Evolutionary conservation across 2,888 invertebrate species (phyloP), one percentile per base, ranked within the genome.

Genomic region (Drosophila nr. perissopoda): DNA sequence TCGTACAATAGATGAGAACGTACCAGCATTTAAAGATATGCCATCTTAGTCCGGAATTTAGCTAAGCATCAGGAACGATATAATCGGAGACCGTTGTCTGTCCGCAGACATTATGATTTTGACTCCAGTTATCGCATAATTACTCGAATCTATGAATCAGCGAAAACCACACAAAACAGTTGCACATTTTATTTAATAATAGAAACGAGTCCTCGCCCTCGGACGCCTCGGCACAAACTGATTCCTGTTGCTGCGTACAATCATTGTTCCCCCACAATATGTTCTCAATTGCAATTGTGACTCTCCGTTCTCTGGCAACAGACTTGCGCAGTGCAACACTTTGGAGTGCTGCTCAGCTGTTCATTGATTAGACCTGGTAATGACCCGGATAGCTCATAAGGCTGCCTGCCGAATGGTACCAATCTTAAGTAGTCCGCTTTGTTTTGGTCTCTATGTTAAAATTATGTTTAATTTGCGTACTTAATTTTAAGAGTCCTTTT

Each of bases 211-310:
- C 75, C 70, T 70, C 59, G 80, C 76, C 68, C 74, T 77, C 71
- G 69, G 61, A 69, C 66, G 82, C 71, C 78, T 79, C 65, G 58
- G 51, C 70, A 71, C 74, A 75, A 84, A 89, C 89, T 86, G 69
- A 87, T 84, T 85, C 75, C 84, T 81, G 89, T 86, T 87, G 87
- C 83, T 88, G 77, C 48, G 34, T 21, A 64, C 57, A 42, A 36
- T 51, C 56, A 25, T 31, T 16, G 40, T 11, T 62, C 29, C 18
- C 33, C 59, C 60, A 38, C 59, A 74, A 62, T 66, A 36, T 42
- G 25, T 36, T 52, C 40, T 40, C 61, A 46, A 51, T 49, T 34
- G 27, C 21, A 21, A 58, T 11, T 51, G 57, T 25, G 46, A 16
- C 51, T 58, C 46, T 46, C 46, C 40, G 18, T 61, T 66, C 57